Evolutionary conservation across 1,140 invertebrate species (phyloP).

Genomic region (Xylocopa sonorina): DNA sequence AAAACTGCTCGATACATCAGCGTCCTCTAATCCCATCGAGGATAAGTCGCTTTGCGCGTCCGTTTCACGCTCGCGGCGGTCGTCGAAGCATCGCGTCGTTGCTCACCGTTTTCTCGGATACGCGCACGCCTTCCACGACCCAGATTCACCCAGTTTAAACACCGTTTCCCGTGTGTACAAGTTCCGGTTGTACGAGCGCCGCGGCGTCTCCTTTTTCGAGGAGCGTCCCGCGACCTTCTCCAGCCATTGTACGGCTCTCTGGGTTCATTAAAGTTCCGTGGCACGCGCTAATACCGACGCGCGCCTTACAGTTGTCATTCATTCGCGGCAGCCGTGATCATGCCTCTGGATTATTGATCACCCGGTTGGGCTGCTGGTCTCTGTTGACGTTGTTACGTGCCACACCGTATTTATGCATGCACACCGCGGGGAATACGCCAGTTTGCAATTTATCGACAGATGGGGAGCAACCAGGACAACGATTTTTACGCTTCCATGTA

Average conservation of each 20-base stretch:
- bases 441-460: too few relatives aligned
- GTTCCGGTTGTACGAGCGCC: conserved; percentile 12
- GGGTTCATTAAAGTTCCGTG: conserved; percentile 8
- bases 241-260: not conserved
- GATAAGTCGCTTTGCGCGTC: not conserved
- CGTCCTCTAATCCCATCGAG: not conserved
- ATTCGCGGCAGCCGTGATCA: conserved; percentile 10
- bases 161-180: conserved; percentile 10
- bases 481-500: too few relatives aligned
- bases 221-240: conserved; percentile 1
- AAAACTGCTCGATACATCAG: not conserved
- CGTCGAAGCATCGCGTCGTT: not conserved
- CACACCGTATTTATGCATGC: too few relatives aligned
- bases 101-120: not conserved
- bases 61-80: too few relatives aligned
- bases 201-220: not conserved
- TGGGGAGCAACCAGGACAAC: too few relatives aligned
- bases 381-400: not conserved
- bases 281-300: conserved; percentile 8
- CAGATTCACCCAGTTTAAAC: conserved; percentile 28
- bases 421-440: too few relatives aligned
- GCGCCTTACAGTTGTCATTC: conserved; percentile 26
- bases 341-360: conserved; percentile 21
- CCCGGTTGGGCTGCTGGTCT: not conserved
- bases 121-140: conserved; percentile 3